Percentiles rank a stretch among this genome's conserved stretches.
Conservation (phyloP, 1,140 invertebrate genomes). For the Eurosta solidaginis region DNA sequence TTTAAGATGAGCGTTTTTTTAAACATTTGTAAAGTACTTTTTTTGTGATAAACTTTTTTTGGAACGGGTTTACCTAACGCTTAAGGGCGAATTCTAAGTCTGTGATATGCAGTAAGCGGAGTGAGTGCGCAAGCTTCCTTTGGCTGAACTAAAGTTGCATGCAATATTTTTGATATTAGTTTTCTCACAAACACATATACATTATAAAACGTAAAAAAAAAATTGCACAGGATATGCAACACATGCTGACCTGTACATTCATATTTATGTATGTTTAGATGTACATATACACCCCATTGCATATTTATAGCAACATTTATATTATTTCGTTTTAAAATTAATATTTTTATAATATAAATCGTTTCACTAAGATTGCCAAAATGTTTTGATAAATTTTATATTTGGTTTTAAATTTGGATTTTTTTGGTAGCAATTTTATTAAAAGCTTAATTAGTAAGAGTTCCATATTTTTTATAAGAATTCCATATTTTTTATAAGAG, state of each 20-base stretch:
- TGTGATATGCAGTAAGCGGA: background rate
- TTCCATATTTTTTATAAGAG: too few species aligned
- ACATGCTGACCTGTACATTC: background rate
- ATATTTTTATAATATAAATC: too few species aligned
- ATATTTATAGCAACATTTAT: too few species aligned
- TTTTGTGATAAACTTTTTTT: too few species aligned
- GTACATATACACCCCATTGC: background rate
- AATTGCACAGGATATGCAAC: background rate
- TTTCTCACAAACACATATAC: background rate
- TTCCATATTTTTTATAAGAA: too few species aligned
- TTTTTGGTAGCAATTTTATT: too few species aligned
- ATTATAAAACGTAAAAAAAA: background rate
- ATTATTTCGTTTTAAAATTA: too few species aligned
- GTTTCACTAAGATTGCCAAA: too few species aligned
- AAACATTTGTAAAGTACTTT: background rate
- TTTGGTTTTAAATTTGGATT: too few species aligned
- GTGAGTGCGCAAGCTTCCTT: background rate
- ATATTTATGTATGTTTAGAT: too few species aligned
- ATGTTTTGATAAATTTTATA: too few species aligned
- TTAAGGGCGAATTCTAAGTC: background rate
- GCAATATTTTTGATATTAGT: conserved; percentile 8
- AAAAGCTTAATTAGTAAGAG: too few species aligned
- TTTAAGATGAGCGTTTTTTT: background rate
- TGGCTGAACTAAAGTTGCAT: background rate
- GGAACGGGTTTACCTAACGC: background rate